Conservation (phyloP, 2,113 vertebrate genomes). For the Orthonyx spaldingii region DNA sequence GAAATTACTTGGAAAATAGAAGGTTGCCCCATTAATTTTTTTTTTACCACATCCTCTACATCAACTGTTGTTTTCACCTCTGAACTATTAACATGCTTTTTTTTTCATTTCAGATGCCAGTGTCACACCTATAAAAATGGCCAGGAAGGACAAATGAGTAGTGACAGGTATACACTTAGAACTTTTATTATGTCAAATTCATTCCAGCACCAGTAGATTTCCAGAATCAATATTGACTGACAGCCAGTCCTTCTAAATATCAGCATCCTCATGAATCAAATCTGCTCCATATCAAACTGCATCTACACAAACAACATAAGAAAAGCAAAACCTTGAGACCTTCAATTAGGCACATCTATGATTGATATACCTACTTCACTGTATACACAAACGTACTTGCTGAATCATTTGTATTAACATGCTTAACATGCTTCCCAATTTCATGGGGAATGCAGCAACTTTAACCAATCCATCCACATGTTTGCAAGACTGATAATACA, state of each 20-base stretch:
- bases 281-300: neutral
- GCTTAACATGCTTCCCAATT: neutral
- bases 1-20: neutral
- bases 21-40: neutral
- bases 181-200: neutral
- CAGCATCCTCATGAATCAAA: neutral
- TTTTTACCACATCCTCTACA: neutral
- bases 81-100: neutral
- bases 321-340: neutral
- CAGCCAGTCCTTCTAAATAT: neutral
- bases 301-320: neutral
- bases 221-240: slow-evolving; percentile 9
- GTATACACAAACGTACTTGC: neutral
- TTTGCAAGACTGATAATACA: neutral
- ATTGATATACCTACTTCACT: neutral
- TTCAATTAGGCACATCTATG: neutral
- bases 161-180: neutral
- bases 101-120: neutral
- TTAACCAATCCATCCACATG: neutral
- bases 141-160: neutral
- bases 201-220: neutral
- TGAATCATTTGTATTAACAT: neutral
- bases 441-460: neutral
- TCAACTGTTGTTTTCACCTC: neutral
- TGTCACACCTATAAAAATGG: neutral